A percentile compares a stretch with the other conserved stretches of the same genome.
phyloP scores from a whole-genome alignment of 30 jellyfish, hydroid and myxozoan genomes.

The Aurelia aurita region DNA sequence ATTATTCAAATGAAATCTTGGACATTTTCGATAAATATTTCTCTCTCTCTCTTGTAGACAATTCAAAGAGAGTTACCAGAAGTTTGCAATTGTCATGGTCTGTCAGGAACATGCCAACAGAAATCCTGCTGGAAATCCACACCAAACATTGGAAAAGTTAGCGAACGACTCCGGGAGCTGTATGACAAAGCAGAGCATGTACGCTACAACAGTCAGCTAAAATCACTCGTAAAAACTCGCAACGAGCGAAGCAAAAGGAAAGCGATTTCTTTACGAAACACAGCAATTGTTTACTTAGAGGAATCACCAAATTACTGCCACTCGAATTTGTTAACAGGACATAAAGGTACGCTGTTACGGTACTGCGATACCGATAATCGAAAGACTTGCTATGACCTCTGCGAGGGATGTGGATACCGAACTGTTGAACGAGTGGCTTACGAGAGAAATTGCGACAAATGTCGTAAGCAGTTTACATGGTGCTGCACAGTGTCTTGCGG shows the following conservation, averaged over 20 bases:
- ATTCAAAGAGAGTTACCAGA: slow-evolving; percentile 53
- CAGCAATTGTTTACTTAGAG: slow-evolving; percentile 50
- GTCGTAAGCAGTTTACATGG: slow-evolving; percentile 66
- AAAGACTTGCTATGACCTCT: slow-evolving; percentile 45
- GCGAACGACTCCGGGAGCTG: slow-evolving; percentile 55
- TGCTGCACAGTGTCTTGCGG: slow-evolving; percentile 70
- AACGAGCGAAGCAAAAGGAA: not conserved
- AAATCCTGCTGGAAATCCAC: slow-evolving; percentile 78
- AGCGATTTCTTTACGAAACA: slow-evolving; percentile 14
- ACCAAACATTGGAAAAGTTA: slow-evolving; percentile 70
- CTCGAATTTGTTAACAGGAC: slow-evolving; percentile 40
- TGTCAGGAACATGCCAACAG: slow-evolving; percentile 74
- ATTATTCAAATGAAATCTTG: not conserved
- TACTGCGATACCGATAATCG: slow-evolving; percentile 60
- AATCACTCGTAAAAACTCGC: not conserved
- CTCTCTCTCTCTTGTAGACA: slow-evolving; percentile 35
- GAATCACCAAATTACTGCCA: slow-evolving; percentile 62
- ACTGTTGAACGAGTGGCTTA: slow-evolving; percentile 31
- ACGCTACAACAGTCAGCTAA: not conserved
- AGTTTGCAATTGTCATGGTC: slow-evolving; percentile 82
- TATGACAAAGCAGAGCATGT: slow-evolving; percentile 72
- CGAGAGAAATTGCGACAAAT: slow-evolving; percentile 52
- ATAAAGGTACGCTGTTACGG: slow-evolving; percentile 65
- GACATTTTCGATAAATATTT: not conserved
- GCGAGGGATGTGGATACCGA: slow-evolving; percentile 72